Base-by-base conservation (phyloP, 2,113 vertebrate species). In the Rhabdornis inornatus region DNA sequence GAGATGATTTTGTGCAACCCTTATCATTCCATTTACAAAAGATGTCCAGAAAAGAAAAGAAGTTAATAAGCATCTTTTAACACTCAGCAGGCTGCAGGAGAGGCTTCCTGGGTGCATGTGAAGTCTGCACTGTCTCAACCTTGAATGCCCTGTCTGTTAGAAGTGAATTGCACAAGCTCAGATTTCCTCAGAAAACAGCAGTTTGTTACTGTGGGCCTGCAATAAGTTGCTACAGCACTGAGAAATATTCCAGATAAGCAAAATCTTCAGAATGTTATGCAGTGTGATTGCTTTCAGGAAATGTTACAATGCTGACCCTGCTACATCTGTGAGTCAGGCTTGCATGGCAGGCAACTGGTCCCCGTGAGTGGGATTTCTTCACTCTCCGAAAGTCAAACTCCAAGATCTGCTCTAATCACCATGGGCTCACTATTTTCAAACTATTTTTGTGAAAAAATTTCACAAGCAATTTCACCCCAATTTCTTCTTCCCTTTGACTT, bases 121-220 rank as follows among this genome's bases (percentile, higher is more conserved):
- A 93, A 88, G 88, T 83, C 90, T 96, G 87, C 40, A 39, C 77
- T 89, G 69, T 89, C 88, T 95, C 95, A 97, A 71, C 72, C 76
- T 78, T 92, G 92, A 96, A 86, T 94, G 57, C 64, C 89, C 86
- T 94, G 91, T 95, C 94, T 96, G 92, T 95, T 96, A 93, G 69
- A 94, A 96, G n/a, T 45, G 74, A 90, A 77, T 97, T 94, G 92
- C 93, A 94, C 77, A 97, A 97, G 92, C 61, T 89, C 64, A 93
- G 79, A 95, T 96, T 96, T 95, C 93, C 90, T 96, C 95, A 95
- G 92, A 96, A 94, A 96, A 81, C n/a, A 95, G 57, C 94, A 93
- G 92, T 93, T 92, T 96, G 60, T 83, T 90, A 68, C 86, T 83
- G 72, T 68, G 72, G 40, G 64, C 60, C 76, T 96, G 90, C 93